These are phyloP conservation scores for Mirza zaza DNA, from an alignment of 2,113 vertebrate species.

Conservation along the genomic window DNA sequence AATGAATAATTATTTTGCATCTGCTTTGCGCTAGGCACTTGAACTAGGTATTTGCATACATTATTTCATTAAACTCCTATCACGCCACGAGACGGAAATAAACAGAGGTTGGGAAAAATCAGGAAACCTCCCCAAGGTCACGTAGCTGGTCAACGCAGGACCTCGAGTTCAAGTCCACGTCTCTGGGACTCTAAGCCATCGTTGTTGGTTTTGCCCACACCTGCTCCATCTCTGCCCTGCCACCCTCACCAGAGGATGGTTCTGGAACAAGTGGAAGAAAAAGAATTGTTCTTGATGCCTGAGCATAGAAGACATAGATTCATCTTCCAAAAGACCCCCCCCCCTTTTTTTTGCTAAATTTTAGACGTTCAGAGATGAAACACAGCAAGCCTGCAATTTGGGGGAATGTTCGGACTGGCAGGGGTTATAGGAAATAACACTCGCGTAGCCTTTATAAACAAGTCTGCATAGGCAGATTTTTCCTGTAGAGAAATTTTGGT, in stretches of 20 bases:
- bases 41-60: background rate
- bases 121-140: background rate
- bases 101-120: background rate
- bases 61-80: background rate
- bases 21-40: too few species aligned
- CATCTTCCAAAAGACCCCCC: background rate
- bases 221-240: background rate
- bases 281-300: background rate
- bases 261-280: background rate
- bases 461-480: too few species aligned
- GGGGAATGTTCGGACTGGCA: fast-evolving
- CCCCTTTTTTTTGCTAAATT: background rate
- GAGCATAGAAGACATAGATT: background rate
- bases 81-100: background rate
- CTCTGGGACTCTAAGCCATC: background rate
- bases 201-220: background rate
- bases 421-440: background rate
- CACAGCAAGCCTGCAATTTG: background rate
- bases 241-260: background rate
- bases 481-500: background rate
- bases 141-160: background rate
- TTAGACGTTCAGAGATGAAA: background rate
- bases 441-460: fast-evolving
- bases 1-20: fast-evolving
- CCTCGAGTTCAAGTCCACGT: too few species aligned